Percentiles rank a stretch among this genome's conserved stretches.
phyloP scores from a whole-genome alignment of 2,797 vertebrate species.

The Eleutherodactylus coqui region DNA sequence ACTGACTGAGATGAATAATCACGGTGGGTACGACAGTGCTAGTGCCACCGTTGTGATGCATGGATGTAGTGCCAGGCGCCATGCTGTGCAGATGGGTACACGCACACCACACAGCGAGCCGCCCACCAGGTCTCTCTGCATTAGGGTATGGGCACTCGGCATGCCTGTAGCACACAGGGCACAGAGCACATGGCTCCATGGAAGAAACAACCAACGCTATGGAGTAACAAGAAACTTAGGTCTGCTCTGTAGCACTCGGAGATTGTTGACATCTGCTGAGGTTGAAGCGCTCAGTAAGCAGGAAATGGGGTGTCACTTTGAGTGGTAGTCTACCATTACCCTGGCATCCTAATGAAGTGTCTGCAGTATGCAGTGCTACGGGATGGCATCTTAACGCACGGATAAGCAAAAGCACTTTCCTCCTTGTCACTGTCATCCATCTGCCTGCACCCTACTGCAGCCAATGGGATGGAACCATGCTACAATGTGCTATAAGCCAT shows the following conservation, averaged over 20 bases:
- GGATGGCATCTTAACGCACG: slow-evolving; percentile 93
- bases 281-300: slow-evolving; percentile 97
- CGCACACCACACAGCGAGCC: not conserved
- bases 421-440: slow-evolving; percentile 92
- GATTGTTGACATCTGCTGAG: slow-evolving; percentile 98
- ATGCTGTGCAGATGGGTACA: not conserved
- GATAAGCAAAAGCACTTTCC: slow-evolving; percentile 92
- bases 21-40: not conserved
- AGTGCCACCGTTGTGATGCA: not conserved
- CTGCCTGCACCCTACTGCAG: slow-evolving; percentile 92
- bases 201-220: slow-evolving; percentile 80
- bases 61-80: not conserved
- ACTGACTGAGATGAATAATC: not conserved
- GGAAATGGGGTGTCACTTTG: slow-evolving; percentile 98
- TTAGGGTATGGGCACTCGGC: slow-evolving; percentile 76
- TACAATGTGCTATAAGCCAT: slow-evolving; percentile 88
- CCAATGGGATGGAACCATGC: slow-evolving; percentile 89
- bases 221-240: slow-evolving; percentile 83
- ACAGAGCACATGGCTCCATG: slow-evolving; percentile 82
- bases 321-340: slow-evolving; percentile 98
- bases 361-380: slow-evolving; percentile 90
- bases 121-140: slow-evolving; percentile 54
- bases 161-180: slow-evolving; percentile 79
- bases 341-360: slow-evolving; percentile 99
- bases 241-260: slow-evolving; percentile 83